Evolutionary conservation across 2,113 vertebrate genomes (phyloP).

Genomic region (Corydoras maculifer): DNA sequence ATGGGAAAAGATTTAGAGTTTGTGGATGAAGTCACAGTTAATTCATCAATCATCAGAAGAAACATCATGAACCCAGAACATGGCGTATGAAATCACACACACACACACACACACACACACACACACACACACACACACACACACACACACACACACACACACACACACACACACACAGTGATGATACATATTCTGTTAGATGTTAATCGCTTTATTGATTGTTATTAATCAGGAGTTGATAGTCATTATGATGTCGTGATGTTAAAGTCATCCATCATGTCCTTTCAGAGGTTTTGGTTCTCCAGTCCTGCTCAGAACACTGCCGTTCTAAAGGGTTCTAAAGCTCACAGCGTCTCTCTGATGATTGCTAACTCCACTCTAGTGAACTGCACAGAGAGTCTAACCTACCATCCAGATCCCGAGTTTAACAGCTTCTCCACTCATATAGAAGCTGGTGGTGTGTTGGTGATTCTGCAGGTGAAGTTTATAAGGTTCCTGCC

Average conservation of each 20-base stretch:
- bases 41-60: constrained; percentile 12
- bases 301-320: constrained; percentile 12
- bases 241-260: neutral
- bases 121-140: too few species aligned
- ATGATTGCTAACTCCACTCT: constrained; percentile 48
- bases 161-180: too few species aligned
- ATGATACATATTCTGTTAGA: too few species aligned
- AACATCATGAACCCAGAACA: neutral
- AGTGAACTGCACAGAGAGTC: constrained; percentile 35
- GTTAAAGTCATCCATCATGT: neutral
- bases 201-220: too few species aligned
- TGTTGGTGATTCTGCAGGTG: constrained; percentile 58
- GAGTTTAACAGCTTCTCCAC: constrained; percentile 53
- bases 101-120: too few species aligned
- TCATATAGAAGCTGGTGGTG: neutral
- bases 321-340: too few species aligned
- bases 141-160: too few species aligned
- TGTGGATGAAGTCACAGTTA: constrained; percentile 57
- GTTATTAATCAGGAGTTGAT: too few species aligned
- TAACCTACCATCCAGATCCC: constrained; percentile 58
- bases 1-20: constrained; percentile 71
- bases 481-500: neutral
- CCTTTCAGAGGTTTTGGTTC: constrained; percentile 51
- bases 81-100: constrained; percentile 1
- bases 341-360: constrained; percentile 28